Evolutionary conservation across 2,797 vertebrate genomes (phyloP).

Genomic region (Falco naumanni): DNA sequence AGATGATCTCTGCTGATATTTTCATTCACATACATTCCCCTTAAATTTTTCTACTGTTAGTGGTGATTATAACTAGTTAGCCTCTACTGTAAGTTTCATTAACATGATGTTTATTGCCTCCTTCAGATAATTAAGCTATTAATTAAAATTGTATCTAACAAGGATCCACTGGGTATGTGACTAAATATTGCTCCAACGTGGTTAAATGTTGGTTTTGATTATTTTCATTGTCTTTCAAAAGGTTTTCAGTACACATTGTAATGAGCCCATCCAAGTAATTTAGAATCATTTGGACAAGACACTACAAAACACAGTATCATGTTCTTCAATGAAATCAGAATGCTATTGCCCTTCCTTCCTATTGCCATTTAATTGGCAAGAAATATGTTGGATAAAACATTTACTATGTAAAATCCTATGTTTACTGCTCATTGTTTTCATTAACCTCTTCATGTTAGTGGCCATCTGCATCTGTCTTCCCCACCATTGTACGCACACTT

Average conservation of each 20-base stretch:
- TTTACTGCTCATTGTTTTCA: neutral
- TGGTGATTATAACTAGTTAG: slow-evolving; percentile 22
- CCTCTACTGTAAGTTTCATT: slow-evolving; percentile 18
- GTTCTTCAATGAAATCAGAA: neutral
- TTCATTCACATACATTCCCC: neutral
- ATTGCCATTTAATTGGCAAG: neutral
- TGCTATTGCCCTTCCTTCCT: neutral
- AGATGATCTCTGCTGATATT: neutral
- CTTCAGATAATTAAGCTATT: slow-evolving; percentile 35
- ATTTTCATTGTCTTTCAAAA: slow-evolving; percentile 7
- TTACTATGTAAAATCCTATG: neutral
- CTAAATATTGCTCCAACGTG: neutral
- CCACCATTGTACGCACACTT: neutral
- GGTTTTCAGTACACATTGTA: neutral
- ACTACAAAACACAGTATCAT: neutral
- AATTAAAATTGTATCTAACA: slow-evolving; percentile 23
- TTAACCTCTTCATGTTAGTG: neutral
- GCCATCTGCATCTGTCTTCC: neutral
- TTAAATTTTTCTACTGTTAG: slow-evolving; percentile 16
- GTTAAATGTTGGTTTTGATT: neutral
- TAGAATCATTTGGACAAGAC: neutral
- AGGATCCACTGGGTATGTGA: neutral
- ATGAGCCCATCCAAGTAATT: neutral
- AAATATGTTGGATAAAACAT: neutral
- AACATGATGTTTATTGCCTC: slow-evolving; percentile 24